Evolutionary conservation across 2,113 vertebrate genomes (phyloP), one percentile per base, ranked within the genome.

Genomic region (Tyto alba): DNA sequence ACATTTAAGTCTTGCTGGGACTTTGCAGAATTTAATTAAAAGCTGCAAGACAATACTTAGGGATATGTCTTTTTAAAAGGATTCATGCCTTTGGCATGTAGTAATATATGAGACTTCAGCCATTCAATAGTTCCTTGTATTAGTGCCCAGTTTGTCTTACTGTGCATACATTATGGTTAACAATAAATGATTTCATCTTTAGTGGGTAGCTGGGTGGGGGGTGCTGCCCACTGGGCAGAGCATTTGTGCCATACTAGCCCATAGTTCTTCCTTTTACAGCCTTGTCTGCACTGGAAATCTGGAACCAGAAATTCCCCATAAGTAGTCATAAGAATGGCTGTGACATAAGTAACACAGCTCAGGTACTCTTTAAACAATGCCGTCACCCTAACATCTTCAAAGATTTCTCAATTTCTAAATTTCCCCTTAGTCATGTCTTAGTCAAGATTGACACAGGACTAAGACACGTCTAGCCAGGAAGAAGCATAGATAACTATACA

Each of bases 1-100:
- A 52, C 7, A 9, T 77, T 69, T 66, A 63, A 76, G 47, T 50
- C 48, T 72, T 80, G 79, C 47, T 85, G 22, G 20, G 15, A 74
- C 75, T 91, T 76, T 95, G 66, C 36, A 94, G 66, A n/a, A 53
- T 80, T 96, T 93, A 77, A 95, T 72, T 56, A 90, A 93, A 90
- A 95, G 38, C 67, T 92, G 59, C 64, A 88, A 90, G 88, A 86
- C 53, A 73, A 73, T 27, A 76, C 36, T 86, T 69, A 68, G 0
- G 7, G 87, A 85, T 69, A 59, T 34, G 38, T 50, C 23, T 38
- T 78, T 69, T 16, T 25, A 78, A 50, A 57, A 88, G 27, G 59
- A 75, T 71, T 63, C 85, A 89, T 56, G 60, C 72, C 71, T 59
- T 52, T 71, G 48, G 79, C 69, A 81, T 63, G 30, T 1, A 81